These are phyloP conservation scores for Chiropotes sagulatus DNA, from an alignment of 2,797 vertebrate genomes.

Conservation along the genomic window DNA sequence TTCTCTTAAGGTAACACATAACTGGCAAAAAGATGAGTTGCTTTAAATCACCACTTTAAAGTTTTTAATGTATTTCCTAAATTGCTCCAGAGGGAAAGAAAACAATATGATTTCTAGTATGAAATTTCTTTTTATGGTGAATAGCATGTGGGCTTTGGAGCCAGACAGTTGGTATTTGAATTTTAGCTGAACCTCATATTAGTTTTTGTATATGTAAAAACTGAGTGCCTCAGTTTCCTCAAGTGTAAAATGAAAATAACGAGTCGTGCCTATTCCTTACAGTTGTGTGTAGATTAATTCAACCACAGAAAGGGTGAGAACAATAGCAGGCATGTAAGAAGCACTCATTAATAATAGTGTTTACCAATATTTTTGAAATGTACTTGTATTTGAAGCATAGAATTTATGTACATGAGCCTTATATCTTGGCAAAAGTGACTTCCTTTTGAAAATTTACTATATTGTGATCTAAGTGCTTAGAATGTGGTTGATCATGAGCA, in stretches of 20 bases:
- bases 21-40: not conserved
- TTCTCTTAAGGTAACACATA: not conserved
- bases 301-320: not conserved
- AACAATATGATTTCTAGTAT: not conserved
- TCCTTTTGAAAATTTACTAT: slow-evolving; percentile 49
- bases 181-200: not conserved
- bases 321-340: not conserved
- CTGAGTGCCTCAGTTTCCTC: not conserved
- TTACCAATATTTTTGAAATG: slow-evolving; percentile 17
- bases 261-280: not conserved
- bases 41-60: not conserved
- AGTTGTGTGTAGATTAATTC: not conserved
- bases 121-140: slow-evolving; percentile 17
- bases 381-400: not conserved
- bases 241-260: not conserved
- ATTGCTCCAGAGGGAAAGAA: not conserved
- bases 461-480: slow-evolving; percentile 23
- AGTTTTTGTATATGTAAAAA: not conserved
- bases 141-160: not conserved
- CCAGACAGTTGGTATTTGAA: not conserved
- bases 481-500: slow-evolving; percentile 44
- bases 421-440: slow-evolving; percentile 25
- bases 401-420: not conserved
- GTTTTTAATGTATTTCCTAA: slow-evolving; percentile 18
- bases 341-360: not conserved